Conservation (phyloP, 2,113 vertebrate genomes). For the Theristicus caerulescens region DNA sequence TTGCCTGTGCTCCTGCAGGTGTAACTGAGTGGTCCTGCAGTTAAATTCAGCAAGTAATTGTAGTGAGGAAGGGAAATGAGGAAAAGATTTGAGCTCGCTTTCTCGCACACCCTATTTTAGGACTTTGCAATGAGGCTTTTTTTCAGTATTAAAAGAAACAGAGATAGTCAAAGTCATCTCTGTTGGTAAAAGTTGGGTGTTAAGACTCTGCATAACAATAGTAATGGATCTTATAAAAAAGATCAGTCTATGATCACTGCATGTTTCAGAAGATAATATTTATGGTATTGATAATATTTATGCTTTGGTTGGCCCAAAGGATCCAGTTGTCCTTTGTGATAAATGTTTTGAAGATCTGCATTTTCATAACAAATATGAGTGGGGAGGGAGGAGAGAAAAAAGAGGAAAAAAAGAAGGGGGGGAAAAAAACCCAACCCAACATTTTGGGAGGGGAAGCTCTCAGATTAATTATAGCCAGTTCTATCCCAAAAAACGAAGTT, state of each 20-base stretch:
- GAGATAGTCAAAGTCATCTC: neutral
- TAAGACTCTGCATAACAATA: neutral
- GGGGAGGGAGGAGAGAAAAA: neutral
- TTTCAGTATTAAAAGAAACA: neutral
- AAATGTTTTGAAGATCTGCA: neutral
- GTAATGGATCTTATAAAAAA: neutral
- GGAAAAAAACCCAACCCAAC: too few relatives aligned
- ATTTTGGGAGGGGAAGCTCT: neutral
- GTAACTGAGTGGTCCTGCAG: neutral
- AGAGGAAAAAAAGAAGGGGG: too few relatives aligned
- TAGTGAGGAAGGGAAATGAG: neutral
- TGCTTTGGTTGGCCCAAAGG: neutral
- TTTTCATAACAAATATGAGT: neutral
- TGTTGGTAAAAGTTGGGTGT: neutral
- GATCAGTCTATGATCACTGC: neutral
- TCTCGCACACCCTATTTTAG: accelerated
- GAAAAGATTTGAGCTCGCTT: neutral
- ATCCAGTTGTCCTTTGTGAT: neutral
- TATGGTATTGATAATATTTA: neutral
- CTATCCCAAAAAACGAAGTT: neutral
- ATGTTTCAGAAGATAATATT: neutral
- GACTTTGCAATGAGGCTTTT: neutral
- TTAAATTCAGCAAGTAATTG: neutral
- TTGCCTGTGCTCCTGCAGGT: neutral
- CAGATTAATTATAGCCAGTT: neutral